Evolutionary conservation across 1,140 invertebrate genomes (phyloP).

Genomic region (Heliothis subflexa): DNA sequence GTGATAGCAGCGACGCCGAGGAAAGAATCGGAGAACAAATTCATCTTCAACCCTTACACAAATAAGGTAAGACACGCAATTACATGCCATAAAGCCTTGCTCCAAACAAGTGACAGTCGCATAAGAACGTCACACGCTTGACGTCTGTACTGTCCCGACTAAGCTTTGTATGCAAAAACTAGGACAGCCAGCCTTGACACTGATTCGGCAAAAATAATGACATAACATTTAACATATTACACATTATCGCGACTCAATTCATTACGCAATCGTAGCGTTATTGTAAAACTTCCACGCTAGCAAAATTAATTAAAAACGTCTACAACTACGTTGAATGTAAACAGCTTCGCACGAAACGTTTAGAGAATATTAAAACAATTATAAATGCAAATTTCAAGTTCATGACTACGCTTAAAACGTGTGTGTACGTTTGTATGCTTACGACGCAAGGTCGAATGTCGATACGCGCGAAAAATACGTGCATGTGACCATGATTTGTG

Average conservation of each 20-base stretch:
- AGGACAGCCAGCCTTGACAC: conserved; percentile 26
- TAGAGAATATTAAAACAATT: conserved; percentile 26
- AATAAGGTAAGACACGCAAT: conserved; percentile 85
- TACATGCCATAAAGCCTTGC: no score
- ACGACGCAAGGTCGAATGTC: conserved; percentile 18
- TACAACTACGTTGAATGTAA: background rate
- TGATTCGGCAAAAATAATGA: conserved; percentile 27
- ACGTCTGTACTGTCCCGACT: background rate
- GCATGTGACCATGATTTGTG: conserved; percentile 29
- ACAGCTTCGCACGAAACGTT: conserved; percentile 9
- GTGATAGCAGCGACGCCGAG: conserved; percentile 88
- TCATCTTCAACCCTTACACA: conserved; percentile 88
- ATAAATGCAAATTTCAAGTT: conserved; percentile 44
- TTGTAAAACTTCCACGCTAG: background rate
- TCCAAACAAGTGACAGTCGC: background rate
- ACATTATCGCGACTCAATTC: background rate
- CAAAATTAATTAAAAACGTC: conserved; percentile 6
- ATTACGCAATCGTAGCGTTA: background rate
- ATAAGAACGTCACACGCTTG: background rate
- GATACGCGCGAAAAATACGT: conserved; percentile 37
- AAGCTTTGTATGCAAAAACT: conserved; percentile 5
- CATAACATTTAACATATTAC: background rate
- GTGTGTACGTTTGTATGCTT: conserved; percentile 17
- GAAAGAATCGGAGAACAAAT: conserved; percentile 89
- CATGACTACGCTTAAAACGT: conserved; percentile 27